Base-by-base conservation (phyloP, 2,113 vertebrate species). In the Elanus axillaris region DNA sequence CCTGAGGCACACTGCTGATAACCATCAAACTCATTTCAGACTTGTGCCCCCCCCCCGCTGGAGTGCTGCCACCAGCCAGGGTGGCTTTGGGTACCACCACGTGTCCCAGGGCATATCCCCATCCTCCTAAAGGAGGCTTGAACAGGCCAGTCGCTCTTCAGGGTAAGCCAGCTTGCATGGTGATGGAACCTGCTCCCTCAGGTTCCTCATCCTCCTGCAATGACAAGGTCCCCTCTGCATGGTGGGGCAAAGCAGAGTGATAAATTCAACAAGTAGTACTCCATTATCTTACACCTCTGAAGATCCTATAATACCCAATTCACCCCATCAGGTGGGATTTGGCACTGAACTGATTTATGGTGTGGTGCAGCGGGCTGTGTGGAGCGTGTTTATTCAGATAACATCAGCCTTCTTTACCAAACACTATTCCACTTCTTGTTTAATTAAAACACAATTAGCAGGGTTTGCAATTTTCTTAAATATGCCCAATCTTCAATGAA, bases 291-390 rank as follows among this genome's bases (percentile, higher is more conserved):
- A 12, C 4, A 1, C 16, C 55, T 84, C 47, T 62, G 66, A 60
- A 29, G 79, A 27, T 75, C 22, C 40, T 38, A 3, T 22, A 29
- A 27, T 11, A 19, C 11, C n/a, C 15, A 40, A 2, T 16, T 75
- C 31, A 53, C 25, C 69, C 27, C 0, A 0, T 26, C 0, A 1
- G 86, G 43, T 40, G 64, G 60, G 63, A 68, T 32, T 64, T 10
- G 7, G 60, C 40, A 3, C 45, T 16, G 29, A 80, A 12, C 29
- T 88, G 79, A 73, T 77, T 80, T 52, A 88, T 36, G 63, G 67
- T 0, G 0, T 7, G 16, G 48, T 16, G 9, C 63, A 40, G 22
- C 0, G 0, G 43, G 40, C n/a, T 77, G 36, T 5, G 22, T 20
- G 74, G 27, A 52, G 34, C 0, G 0, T 69, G 62, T 79, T 94